Evolutionary conservation across 2,888 invertebrate genomes (phyloP), one percentile per base, ranked within the genome.

Genomic region (Lithophane semibrunnea): DNA sequence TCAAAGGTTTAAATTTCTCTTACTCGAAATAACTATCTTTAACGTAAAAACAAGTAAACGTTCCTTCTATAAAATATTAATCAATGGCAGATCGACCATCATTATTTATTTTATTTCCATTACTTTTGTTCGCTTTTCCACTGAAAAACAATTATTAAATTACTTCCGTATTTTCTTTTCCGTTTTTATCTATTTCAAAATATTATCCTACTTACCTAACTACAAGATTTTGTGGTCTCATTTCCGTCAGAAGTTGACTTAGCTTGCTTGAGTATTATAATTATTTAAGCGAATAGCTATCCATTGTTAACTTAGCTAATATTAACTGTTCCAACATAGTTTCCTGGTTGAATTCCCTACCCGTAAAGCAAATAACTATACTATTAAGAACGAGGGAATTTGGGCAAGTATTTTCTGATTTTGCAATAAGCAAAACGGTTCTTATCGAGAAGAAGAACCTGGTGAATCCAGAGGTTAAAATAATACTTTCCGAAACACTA

Each of bases 241-340:
- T 56, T 52, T 52, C 21, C 21, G 13, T 37, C n/a, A 37, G 21
- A 37, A 58, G 16, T 75, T 52, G 7, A 75, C 56, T 58, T 37
- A 16, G 49, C 82, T 82, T 12, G 49, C 82, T 82, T 12, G n/a
- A 54, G 21, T 63, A 83, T 58, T 63, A 77, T 83, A 77, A 77
- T 83, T 83, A 83, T 77, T 77, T 44, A 79, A 83, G 52, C 56
- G 63, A 37, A 37, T 82, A 58, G 64, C 78, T 37, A 58, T 56
- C 54, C 74, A 24, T 65, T 65, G 58, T 52, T 82, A 60, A 82
- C 52, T 65, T 65, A 54, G 58, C 78, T 82, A 76, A 82, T 82
- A 82, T 65, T 65, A 78, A 76, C 58, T 76, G 64, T 76, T 82
- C 52, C 21, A 52, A 82, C 78, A 75, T 82, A 76, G 78, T 79